These are phyloP conservation scores for Sitta carolinensis DNA, from an alignment of 2,797 vertebrate species.

Conservation along the genomic window DNA sequence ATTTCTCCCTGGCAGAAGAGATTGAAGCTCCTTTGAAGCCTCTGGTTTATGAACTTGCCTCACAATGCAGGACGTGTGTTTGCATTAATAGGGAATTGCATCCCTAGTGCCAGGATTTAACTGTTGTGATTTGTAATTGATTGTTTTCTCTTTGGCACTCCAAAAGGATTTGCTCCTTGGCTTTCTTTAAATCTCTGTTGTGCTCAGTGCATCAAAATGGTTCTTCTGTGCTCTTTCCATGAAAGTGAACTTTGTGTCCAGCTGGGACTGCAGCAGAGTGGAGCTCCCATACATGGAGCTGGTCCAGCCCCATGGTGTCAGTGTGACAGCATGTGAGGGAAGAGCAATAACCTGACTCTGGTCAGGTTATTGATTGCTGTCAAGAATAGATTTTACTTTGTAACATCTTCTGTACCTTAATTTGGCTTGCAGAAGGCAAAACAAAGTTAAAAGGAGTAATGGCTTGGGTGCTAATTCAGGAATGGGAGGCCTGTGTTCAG, in stretches of 20 bases:
- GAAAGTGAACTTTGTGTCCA: background rate
- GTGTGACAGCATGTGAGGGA: background rate
- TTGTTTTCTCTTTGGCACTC: background rate
- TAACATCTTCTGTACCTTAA: background rate
- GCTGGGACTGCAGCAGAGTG: background rate
- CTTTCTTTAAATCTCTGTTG: background rate
- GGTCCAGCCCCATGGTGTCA: background rate
- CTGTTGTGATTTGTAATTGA: background rate
- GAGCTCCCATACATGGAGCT: rapidly evolving
- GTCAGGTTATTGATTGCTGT: rapidly evolving
- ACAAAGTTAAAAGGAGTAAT: background rate
- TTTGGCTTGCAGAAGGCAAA: background rate
- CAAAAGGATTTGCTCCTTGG: background rate
- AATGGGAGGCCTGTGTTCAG: background rate
- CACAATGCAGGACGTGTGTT: background rate
- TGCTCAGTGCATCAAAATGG: background rate
- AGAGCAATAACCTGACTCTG: background rate
- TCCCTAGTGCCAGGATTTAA: background rate
- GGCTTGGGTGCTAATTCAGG: background rate
- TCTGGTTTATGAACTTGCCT: background rate
- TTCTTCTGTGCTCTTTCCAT: background rate
- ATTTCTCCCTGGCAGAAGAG: background rate
- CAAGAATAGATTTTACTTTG: background rate
- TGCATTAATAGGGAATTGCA: background rate
- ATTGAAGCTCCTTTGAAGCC: background rate